Percentiles rank a stretch among this genome's conserved stretches.
Evolutionary conservation across 2,888 invertebrate species (phyloP).

Genomic region (Opisthograptis luteolata): DNA sequence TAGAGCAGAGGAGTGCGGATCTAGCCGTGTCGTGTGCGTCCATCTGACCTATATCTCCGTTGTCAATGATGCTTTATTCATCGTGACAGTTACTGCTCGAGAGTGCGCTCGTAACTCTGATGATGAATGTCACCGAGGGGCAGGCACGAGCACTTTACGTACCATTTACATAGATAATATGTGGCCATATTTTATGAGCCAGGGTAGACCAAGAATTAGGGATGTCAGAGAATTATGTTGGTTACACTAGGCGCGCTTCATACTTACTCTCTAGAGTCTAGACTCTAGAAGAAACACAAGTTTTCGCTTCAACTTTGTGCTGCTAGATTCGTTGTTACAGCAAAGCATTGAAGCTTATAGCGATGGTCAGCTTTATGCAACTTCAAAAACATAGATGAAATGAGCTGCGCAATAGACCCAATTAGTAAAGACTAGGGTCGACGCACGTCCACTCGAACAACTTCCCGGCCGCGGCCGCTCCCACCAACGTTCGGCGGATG

Average conservation of each 20-base stretch:
- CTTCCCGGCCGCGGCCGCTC: conserved; percentile 21
- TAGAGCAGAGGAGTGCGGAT: conserved; percentile 4
- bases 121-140: conserved; percentile 23
- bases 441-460: conserved; percentile 19
- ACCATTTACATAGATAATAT: conserved; percentile 22
- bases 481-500: conserved; percentile 54
- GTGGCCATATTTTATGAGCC: conserved; percentile 17
- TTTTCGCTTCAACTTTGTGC: too few species aligned
- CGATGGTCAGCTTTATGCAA: background rate
- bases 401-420: background rate
- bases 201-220: conserved; percentile 21
- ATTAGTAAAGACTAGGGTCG: conserved; percentile 6
- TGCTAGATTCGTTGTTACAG: too few species aligned
- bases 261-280: too few species aligned
- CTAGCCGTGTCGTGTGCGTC: conserved; percentile 19
- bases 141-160: conserved; percentile 19
- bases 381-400: background rate
- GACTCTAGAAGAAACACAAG: too few species aligned
- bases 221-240: conserved; percentile 16
- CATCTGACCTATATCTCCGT: conserved; percentile 46
- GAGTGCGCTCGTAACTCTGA: conserved; percentile 21
- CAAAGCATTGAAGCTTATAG: background rate
- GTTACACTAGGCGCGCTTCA: too few species aligned
- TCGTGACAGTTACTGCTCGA: conserved; percentile 27
- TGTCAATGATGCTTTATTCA: conserved; percentile 46